These are phyloP conservation scores for Sepiola atlantica DNA, from an alignment of 2,888 invertebrate genomes.

Conservation along the genomic window DNA sequence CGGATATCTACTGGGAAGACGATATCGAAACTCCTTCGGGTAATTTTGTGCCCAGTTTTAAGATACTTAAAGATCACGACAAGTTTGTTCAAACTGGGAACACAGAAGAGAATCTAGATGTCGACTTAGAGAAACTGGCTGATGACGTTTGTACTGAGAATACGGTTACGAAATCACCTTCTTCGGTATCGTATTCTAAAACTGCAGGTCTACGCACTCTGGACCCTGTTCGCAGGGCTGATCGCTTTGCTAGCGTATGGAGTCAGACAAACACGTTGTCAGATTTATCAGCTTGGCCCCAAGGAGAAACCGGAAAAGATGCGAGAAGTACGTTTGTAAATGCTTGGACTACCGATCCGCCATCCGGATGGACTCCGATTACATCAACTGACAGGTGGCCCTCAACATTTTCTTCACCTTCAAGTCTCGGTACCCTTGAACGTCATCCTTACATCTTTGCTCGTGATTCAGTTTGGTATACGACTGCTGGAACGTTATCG, in stretches of 20 bases:
- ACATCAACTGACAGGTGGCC: not conserved
- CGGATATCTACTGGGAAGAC: slow-evolving; percentile 53
- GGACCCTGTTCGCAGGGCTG: not conserved
- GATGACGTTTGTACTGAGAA: not conserved
- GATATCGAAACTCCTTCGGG: slow-evolving; percentile 46
- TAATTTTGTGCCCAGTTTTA: slow-evolving; percentile 83
- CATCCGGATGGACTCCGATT: slow-evolving; percentile 22
- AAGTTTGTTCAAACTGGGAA: slow-evolving; percentile 79
- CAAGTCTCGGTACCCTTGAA: not conserved
- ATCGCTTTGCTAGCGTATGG: not conserved
- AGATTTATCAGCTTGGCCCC: not conserved
- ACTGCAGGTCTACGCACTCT: not conserved
- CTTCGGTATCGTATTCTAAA: not conserved
- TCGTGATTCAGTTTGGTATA: not conserved
- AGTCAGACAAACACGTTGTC: not conserved
- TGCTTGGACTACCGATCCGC: not conserved
- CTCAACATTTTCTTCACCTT: not conserved
- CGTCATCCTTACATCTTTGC: not conserved
- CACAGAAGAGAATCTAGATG: not conserved
- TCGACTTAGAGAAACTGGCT: not conserved
- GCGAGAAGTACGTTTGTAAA: not conserved
- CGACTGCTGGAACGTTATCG: not conserved
- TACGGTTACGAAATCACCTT: not conserved
- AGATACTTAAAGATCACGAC: slow-evolving; percentile 77
- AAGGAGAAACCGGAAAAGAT: not conserved